phyloP scores from a whole-genome alignment of 2,797 vertebrate genomes.

The Periparus ater region DNA sequence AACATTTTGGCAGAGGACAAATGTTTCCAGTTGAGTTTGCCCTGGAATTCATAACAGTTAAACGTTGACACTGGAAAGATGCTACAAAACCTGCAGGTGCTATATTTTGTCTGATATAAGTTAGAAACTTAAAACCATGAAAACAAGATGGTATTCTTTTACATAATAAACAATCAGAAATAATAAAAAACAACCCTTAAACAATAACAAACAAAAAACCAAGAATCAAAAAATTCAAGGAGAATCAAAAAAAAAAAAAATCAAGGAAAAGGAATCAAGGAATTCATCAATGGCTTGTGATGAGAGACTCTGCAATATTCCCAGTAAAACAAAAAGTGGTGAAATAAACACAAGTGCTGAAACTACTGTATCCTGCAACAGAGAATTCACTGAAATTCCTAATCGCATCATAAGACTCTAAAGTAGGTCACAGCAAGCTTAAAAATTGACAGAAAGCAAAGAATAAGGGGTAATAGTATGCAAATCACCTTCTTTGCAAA shows the following conservation, averaged over 20 bases:
- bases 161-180: neutral
- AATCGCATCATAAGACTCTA: slow-evolving; percentile 57
- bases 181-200: neutral
- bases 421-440: slow-evolving; percentile 77
- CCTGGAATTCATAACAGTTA: neutral
- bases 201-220: neutral
- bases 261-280: neutral
- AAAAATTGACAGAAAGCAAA: slow-evolving; percentile 63
- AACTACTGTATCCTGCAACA: neutral
- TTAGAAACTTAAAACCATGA: neutral
- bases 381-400: slow-evolving; percentile 48
- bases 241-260: neutral
- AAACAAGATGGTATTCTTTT: neutral
- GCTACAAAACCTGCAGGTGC: neutral
- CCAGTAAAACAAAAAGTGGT: slow-evolving; percentile 34
- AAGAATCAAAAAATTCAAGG: neutral
- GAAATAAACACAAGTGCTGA: slow-evolving; percentile 6
- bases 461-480: slow-evolving; percentile 52
- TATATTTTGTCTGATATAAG: neutral
- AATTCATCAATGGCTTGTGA: neutral
- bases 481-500: slow-evolving; percentile 54
- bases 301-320: slow-evolving; percentile 22
- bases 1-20: neutral
- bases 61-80: neutral
- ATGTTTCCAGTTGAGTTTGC: neutral